Percentiles rank a stretch among this genome's conserved stretches.
phyloP scores from a whole-genome alignment of 2,888 invertebrate genomes.

The Platerodrilus igneus region DNA sequence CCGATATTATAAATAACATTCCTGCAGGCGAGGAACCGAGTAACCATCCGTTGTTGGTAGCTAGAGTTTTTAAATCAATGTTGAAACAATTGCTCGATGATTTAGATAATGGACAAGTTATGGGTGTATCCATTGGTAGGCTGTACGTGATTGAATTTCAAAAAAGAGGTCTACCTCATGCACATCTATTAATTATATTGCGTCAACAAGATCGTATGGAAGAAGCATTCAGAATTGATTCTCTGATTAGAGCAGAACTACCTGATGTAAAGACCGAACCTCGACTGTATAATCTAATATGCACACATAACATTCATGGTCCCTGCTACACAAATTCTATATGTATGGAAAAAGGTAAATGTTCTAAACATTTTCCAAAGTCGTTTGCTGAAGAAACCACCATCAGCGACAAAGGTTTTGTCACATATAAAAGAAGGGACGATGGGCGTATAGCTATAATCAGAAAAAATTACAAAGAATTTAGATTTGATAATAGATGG shows the following conservation, averaged over 20 bases:
- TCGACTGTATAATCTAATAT: conserved; percentile 34
- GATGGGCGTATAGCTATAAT: conserved; percentile 21
- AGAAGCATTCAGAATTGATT: neutral
- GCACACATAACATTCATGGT: conserved; percentile 24
- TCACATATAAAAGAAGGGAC: conserved; percentile 28
- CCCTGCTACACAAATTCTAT: conserved; percentile 11
- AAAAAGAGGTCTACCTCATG: conserved; percentile 22
- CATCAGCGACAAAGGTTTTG: conserved; percentile 8
- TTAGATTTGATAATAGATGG: conserved; percentile 32
- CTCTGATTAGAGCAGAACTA: conserved; percentile 31
- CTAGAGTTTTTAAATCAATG: conserved; percentile 20
- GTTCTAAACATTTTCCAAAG: conserved; percentile 35
- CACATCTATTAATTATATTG: conserved; percentile 2
- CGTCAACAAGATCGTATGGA: neutral
- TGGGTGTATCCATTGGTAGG: conserved; percentile 13
- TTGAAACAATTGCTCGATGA: conserved; percentile 16
- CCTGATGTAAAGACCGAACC: conserved; percentile 33
- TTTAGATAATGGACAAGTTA: conserved; percentile 8
- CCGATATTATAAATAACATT: conserved; percentile 39
- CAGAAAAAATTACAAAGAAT: conserved; percentile 10
- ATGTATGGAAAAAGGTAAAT: conserved; percentile 28
- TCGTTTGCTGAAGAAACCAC: conserved; percentile 22
- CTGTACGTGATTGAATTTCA: conserved; percentile 27
- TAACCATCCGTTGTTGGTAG: conserved; percentile 40
- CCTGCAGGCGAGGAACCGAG: conserved; percentile 28